phyloP scores from a whole-genome alignment of 2,113 vertebrate genomes.

The Catagonus wagneri region DNA sequence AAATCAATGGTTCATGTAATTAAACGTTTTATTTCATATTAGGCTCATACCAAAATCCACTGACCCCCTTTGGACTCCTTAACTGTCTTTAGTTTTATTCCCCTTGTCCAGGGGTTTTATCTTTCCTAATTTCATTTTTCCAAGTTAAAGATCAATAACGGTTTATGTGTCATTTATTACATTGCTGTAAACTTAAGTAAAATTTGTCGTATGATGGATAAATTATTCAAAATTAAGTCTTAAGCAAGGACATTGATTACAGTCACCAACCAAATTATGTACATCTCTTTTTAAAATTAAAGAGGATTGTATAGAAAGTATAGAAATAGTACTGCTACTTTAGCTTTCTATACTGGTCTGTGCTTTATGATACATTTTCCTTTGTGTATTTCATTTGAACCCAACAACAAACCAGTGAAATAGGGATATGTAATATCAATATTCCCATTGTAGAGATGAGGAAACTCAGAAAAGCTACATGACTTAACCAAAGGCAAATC shows the following conservation, averaged over 20 bases:
- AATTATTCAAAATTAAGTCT: slow-evolving; percentile 49
- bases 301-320: neutral
- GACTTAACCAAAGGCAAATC: neutral
- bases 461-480: neutral
- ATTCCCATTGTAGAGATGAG: slow-evolving; percentile 13
- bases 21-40: slow-evolving; percentile 48
- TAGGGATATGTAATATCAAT: neutral
- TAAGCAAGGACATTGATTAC: slow-evolving; percentile 10
- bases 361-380: slow-evolving; percentile 16
- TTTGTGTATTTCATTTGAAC: neutral
- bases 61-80: slow-evolving; percentile 20
- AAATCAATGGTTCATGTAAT: slow-evolving; percentile 54
- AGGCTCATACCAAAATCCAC: slow-evolving; percentile 36
- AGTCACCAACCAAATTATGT: neutral
- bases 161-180: slow-evolving; percentile 12
- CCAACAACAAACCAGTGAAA: neutral
- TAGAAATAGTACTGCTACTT: slow-evolving; percentile 1
- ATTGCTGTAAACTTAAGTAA: slow-evolving; percentile 38
- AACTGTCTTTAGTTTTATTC: slow-evolving; percentile 41
- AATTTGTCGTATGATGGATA: neutral
- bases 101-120: neutral
- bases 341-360: neutral
- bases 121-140: slow-evolving; percentile 45
- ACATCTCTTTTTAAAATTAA: slow-evolving; percentile 29
- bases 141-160: slow-evolving; percentile 14